phyloP scores from a whole-genome alignment of 1,140 invertebrate species.

The Medauroidea extradentata region DNA sequence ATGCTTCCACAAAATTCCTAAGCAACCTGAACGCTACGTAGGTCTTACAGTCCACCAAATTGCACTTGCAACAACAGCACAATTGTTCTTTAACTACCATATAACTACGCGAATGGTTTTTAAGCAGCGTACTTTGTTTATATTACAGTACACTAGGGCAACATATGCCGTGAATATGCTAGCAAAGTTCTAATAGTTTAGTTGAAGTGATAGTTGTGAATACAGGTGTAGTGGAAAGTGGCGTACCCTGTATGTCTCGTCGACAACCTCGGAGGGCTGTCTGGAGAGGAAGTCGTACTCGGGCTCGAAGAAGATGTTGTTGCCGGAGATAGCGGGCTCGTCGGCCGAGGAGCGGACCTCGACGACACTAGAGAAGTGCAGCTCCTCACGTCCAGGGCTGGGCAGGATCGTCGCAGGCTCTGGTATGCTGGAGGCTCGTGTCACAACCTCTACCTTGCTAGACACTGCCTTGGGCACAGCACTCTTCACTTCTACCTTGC shows the following conservation, averaged over 20 bases:
- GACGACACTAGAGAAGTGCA: slow-evolving; percentile 43
- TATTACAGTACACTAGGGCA: too few relatives aligned
- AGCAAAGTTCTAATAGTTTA: too few relatives aligned
- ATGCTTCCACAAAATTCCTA: too few relatives aligned
- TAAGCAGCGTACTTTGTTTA: too few relatives aligned
- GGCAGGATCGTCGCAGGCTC: slow-evolving; percentile 26
- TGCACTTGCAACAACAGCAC: too few relatives aligned
- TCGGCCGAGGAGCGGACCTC: slow-evolving; percentile 45
- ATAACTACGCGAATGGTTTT: too few relatives aligned
- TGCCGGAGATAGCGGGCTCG: slow-evolving; percentile 51
- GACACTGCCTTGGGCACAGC: slow-evolving; percentile 31
- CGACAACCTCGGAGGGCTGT: slow-evolving; percentile 72
- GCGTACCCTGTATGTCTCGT: slow-evolving; percentile 64
- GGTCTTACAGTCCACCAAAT: too few relatives aligned
- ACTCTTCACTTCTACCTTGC: slow-evolving; percentile 48
- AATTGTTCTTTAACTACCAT: too few relatives aligned
- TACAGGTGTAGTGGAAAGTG: too few relatives aligned
- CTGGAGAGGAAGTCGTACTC: slow-evolving; percentile 79
- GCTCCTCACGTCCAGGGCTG: background rate
- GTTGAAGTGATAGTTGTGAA: too few relatives aligned
- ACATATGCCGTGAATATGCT: too few relatives aligned
- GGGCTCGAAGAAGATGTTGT: slow-evolving; percentile 67
- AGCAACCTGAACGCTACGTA: too few relatives aligned
- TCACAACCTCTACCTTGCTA: slow-evolving; percentile 10
- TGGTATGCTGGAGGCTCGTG: slow-evolving; percentile 34